phyloP scores from a whole-genome alignment of 1,140 invertebrate genomes.

The Magallana ariakensis region DNA sequence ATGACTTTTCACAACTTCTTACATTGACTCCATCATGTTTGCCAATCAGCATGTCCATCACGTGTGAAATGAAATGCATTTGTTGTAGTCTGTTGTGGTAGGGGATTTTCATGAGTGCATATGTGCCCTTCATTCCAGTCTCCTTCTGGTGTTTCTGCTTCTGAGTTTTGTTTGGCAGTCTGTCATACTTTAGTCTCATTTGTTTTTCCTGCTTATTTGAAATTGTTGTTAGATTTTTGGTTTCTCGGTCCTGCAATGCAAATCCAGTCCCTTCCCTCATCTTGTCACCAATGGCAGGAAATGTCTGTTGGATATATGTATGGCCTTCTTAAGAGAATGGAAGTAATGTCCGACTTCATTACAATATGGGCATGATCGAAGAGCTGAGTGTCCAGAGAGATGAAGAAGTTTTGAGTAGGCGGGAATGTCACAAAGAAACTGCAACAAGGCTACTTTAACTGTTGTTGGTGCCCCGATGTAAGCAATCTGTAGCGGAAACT shows the following conservation, averaged over 20 bases:
- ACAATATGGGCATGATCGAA: slow-evolving; percentile 28
- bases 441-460: slow-evolving; percentile 34
- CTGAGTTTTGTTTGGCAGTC: slow-evolving; percentile 26
- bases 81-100: slow-evolving; percentile 9
- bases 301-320: slow-evolving; percentile 24
- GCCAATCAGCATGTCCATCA: slow-evolving; percentile 22
- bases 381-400: slow-evolving; percentile 13
- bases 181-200: neutral
- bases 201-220: slow-evolving; percentile 9
- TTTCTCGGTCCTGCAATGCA: neutral
- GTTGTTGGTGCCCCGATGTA: slow-evolving; percentile 22
- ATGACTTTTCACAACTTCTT: slow-evolving; percentile 16
- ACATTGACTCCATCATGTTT: slow-evolving; percentile 1
- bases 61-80: slow-evolving; percentile 39
- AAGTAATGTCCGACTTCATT: slow-evolving; percentile 6
- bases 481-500: neutral
- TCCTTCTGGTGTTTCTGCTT: slow-evolving; percentile 22
- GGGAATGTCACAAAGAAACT: slow-evolving; percentile 41
- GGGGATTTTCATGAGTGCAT: neutral
- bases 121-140: slow-evolving; percentile 31
- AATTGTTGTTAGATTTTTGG: neutral
- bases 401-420: slow-evolving; percentile 35
- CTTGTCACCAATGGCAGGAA: neutral
- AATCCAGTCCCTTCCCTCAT: neutral
- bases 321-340: neutral